These are phyloP conservation scores for Caloenas nicobarica DNA, from an alignment of 2,113 vertebrate species.

Conservation along the genomic window DNA sequence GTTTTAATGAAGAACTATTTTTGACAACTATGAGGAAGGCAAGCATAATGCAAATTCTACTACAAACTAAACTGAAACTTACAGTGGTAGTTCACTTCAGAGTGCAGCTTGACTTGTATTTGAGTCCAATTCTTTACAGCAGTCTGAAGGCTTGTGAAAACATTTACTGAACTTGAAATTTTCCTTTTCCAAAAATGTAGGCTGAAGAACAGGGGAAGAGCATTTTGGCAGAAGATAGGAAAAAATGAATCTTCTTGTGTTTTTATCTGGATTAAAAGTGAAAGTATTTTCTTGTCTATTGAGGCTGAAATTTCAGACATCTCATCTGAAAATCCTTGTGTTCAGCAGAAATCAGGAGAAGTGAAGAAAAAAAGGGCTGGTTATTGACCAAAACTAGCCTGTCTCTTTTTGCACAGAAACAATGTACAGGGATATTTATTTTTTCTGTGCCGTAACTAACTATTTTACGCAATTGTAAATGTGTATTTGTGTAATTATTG, in stretches of 20 bases:
- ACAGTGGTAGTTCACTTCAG: not conserved
- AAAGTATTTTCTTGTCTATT: not conserved
- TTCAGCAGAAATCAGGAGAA: not conserved
- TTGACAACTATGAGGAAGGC: not conserved
- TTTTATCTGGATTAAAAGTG: not conserved
- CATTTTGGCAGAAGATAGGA: not conserved
- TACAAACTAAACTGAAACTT: conserved; percentile 9
- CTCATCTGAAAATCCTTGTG: not conserved
- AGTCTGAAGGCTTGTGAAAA: not conserved
- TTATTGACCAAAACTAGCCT: not conserved
- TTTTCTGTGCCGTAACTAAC: conserved; percentile 22
- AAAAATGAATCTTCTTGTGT: not conserved
- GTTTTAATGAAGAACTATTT: conserved; percentile 18
- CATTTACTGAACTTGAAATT: not conserved
- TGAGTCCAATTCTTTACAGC: not conserved
- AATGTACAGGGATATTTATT: conserved; percentile 49
- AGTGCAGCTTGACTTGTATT: not conserved
- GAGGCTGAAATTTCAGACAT: not conserved
- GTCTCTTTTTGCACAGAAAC: conserved; percentile 51
- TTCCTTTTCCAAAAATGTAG: not conserved
- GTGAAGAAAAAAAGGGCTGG: not conserved
- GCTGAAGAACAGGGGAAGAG: not conserved
- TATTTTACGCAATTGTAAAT: not conserved
- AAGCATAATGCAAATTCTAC: not conserved
- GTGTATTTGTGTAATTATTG: conserved; percentile 17